These are phyloP conservation scores for Channa maculata DNA, from an alignment of 2,113 vertebrate genomes.

Conservation along the genomic window DNA sequence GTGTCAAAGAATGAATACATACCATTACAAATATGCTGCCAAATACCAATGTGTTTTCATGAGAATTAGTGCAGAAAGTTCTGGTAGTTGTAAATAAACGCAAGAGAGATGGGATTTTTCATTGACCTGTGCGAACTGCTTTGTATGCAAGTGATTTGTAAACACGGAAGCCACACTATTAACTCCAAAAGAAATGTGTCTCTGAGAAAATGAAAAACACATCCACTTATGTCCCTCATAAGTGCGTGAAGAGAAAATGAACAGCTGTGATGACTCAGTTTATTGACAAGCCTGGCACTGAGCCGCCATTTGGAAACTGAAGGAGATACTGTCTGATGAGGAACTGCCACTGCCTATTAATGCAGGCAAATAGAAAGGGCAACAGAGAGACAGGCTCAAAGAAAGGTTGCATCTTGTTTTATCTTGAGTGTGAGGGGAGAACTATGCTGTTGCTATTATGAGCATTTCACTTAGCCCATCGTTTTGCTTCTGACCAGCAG, in stretches of 20 bases:
- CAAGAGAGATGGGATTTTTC: not conserved
- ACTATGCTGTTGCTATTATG: too few species aligned
- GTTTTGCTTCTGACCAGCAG: not conserved
- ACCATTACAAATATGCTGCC: conserved; percentile 14
- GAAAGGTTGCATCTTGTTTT: not conserved
- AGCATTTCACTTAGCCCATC: too few species aligned
- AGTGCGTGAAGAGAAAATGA: conserved; percentile 43
- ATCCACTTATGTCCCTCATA: conserved; percentile 30
- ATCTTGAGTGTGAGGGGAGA: not conserved
- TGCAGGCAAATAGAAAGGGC: conserved; percentile 58
- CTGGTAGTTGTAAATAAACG: not conserved
- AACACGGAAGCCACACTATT: conserved; percentile 2
- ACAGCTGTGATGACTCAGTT: conserved; percentile 80
- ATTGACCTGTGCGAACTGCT: not conserved
- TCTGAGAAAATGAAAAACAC: conserved; percentile 6
- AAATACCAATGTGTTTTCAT: conserved; percentile 18
- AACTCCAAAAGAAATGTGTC: conserved; percentile 20
- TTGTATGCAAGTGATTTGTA: not conserved
- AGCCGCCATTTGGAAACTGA: conserved; percentile 74
- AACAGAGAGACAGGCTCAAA: conserved; percentile 18
- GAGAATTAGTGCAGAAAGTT: conserved; percentile 6
- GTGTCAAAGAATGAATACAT: conserved; percentile 1
- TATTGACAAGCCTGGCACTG: conserved; percentile 77
- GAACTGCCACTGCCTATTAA: conserved; percentile 77
- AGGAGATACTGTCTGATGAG: conserved; percentile 73